These are phyloP conservation scores for Trachelus stipa DNA, from an alignment of 2,888 invertebrate species.

Conservation along the genomic window DNA sequence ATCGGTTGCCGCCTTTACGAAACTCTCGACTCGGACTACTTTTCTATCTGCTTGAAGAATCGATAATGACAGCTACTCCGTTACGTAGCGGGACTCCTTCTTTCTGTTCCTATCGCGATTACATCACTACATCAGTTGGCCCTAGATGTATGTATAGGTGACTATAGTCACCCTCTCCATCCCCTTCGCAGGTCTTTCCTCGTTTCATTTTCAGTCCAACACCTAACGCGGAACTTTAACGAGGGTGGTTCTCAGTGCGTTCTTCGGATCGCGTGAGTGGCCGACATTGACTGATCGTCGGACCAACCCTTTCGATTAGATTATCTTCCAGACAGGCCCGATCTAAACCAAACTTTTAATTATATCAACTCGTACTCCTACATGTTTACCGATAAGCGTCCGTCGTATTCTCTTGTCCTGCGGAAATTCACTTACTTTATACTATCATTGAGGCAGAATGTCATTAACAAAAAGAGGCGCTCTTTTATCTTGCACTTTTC, in stretches of 20 bases:
- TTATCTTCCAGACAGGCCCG: background rate
- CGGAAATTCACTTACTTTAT: background rate
- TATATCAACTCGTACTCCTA: conserved; percentile 14
- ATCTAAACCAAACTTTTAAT: conserved; percentile 20
- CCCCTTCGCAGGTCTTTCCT: background rate
- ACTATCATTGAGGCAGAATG: background rate
- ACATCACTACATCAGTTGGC: too few species aligned
- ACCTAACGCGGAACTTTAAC: conserved; percentile 1
- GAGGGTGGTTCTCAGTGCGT: background rate
- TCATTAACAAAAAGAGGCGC: too few species aligned
- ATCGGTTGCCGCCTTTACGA: conserved; percentile 29
- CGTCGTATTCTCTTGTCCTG: background rate
- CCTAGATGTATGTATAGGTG: background rate
- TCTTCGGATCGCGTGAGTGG: conserved; percentile 3
- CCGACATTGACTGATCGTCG: conserved; percentile 24
- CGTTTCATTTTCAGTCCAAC: background rate
- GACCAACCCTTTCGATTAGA: conserved; percentile 6
- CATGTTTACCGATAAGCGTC: background rate
- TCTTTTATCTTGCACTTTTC: background rate
- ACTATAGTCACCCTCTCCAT: background rate
- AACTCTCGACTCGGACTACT: conserved; percentile 15
- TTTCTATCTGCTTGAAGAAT: conserved; percentile 16
- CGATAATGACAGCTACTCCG: conserved; percentile 24
- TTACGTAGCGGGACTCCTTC: too few species aligned
- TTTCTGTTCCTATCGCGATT: background rate